A percentile compares a stretch with the other conserved stretches of the same genome.
Evolutionary conservation across 2,113 vertebrate genomes (phyloP).

Genomic region (Nycticorax nycticorax): DNA sequence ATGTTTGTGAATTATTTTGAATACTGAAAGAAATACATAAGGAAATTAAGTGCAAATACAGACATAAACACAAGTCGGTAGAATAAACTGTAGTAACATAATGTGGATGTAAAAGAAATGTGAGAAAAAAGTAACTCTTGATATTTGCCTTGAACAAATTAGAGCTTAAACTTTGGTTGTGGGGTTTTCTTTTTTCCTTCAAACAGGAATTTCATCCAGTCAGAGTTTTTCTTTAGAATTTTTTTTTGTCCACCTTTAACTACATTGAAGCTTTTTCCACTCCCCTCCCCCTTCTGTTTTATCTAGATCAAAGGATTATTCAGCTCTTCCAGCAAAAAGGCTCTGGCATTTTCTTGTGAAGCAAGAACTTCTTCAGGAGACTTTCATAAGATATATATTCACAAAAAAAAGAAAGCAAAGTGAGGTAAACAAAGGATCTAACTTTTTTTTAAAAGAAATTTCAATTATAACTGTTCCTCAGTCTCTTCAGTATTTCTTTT

Average conservation of each 20-base stretch:
- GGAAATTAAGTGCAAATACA: background rate
- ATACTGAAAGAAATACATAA: background rate
- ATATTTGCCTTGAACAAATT: background rate
- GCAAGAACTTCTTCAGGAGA: slow-evolving; percentile 94
- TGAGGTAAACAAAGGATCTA: slow-evolving; percentile 82
- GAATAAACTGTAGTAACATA: background rate
- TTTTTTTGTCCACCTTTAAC: background rate
- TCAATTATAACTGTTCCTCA: background rate
- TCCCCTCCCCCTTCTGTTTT: slow-evolving; percentile 53
- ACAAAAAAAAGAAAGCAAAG: slow-evolving; percentile 98
- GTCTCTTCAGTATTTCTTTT: background rate
- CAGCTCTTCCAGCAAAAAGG: slow-evolving; percentile 90
- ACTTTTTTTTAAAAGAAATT: background rate
- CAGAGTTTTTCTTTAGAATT: background rate
- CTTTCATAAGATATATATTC: slow-evolving; percentile 95
- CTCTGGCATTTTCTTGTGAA: slow-evolving; percentile 98
- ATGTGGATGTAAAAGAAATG: background rate
- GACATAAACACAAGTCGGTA: background rate
- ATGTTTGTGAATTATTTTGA: background rate
- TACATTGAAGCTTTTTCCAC: background rate
- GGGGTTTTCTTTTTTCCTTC: background rate
- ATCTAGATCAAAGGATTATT: slow-evolving; percentile 87
- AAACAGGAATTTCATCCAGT: background rate
- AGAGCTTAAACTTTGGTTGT: background rate
- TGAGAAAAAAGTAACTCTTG: background rate